A percentile compares a stretch with the other conserved stretches of the same genome.
Evolutionary conservation across 2,888 invertebrate species (phyloP).

Genomic region (Eilema sororculum): DNA sequence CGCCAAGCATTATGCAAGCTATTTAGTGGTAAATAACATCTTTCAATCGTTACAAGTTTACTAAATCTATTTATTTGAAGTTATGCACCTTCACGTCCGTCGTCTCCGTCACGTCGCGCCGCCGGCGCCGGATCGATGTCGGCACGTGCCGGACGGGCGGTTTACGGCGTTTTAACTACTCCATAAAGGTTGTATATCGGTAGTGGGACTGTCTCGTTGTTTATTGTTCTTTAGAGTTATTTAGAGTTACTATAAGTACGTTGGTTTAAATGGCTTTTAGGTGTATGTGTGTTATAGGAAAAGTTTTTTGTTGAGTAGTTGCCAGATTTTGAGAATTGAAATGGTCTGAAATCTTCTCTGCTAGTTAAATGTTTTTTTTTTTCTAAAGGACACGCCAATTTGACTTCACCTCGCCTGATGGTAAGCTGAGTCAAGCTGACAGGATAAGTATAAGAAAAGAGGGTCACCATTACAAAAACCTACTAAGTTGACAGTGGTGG

Average conservation of each 20-base stretch:
- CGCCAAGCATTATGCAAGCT: no score
- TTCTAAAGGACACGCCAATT: no score
- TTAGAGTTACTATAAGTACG: conserved; percentile 18
- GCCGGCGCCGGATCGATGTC: conserved; percentile 51
- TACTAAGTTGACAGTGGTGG: no score
- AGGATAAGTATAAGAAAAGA: no score
- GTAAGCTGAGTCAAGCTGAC: no score
- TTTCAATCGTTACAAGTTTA: background rate
- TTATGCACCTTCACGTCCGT: conserved; percentile 10
- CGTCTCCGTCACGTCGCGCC: conserved; percentile 47
- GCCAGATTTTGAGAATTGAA: background rate
- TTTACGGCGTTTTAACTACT: conserved; percentile 47
- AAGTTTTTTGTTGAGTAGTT: background rate
- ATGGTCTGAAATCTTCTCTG: no score
- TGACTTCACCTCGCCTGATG: no score
- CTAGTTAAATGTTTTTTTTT: no score
- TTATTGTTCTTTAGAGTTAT: conserved; percentile 25
- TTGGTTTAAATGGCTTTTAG: conserved; percentile 25
- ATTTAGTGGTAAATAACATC: background rate
- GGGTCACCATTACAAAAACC: no score
- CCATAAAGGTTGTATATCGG: conserved; percentile 40
- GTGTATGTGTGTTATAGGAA: background rate
- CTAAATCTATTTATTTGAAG: background rate
- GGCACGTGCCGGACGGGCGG: conserved; percentile 53
- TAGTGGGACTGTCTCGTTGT: conserved; percentile 31